Conservation (phyloP, 2,797 vertebrate species). For the Clamator glandarius region DNA sequence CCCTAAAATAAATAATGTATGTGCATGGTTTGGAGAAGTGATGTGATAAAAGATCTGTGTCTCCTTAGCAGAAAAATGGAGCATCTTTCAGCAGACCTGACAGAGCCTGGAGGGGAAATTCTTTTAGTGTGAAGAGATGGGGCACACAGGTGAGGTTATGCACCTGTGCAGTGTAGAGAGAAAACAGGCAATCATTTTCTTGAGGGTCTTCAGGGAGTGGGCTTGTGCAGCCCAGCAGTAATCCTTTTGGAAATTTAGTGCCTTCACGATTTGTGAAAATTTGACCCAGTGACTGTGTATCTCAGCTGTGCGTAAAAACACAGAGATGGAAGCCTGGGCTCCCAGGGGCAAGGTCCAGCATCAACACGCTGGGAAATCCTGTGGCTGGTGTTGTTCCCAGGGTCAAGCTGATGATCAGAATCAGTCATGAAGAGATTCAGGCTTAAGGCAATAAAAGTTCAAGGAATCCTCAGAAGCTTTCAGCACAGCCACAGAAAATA, state of each 20-base stretch:
- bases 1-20: constrained; percentile 35
- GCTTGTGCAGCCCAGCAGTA: background rate
- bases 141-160: constrained; percentile 62
- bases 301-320: constrained; percentile 2
- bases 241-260: constrained; percentile 37
- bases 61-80: constrained; percentile 47
- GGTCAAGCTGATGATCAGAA: constrained; percentile 41
- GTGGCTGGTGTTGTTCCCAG: background rate
- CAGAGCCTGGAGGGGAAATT: constrained; percentile 44
- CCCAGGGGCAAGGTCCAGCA: background rate
- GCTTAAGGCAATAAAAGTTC: constrained; percentile 33
- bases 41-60: constrained; percentile 38
- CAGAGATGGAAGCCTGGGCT: constrained; percentile 9
- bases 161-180: constrained; percentile 24
- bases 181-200: constrained; percentile 26
- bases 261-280: constrained; percentile 14
- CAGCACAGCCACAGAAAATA: background rate
- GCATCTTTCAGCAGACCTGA: constrained; percentile 55
- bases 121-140: constrained; percentile 38
- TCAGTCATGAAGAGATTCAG: constrained; percentile 1
- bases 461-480: constrained; percentile 19
- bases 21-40: constrained; percentile 9
- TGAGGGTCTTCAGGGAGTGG: background rate
- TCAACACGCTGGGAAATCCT: background rate
- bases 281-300: constrained; percentile 55